A percentile compares a stretch with the other conserved stretches of the same genome.
Conservation (phyloP, 2,797 vertebrate species). For the Alectoris magna region DNA sequence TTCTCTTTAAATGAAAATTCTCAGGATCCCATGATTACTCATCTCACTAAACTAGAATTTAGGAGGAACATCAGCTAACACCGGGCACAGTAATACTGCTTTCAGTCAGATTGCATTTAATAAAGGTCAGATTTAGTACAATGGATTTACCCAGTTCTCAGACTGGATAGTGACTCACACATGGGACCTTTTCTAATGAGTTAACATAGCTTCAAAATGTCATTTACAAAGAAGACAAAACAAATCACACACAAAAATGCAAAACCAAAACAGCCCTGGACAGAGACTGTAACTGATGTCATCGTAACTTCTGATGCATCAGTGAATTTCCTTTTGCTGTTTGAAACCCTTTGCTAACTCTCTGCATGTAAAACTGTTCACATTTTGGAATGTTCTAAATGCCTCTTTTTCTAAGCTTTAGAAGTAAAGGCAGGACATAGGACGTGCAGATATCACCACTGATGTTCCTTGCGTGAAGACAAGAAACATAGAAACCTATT, state of each 20-base stretch:
- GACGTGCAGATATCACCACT: not conserved
- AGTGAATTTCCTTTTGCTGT: not conserved
- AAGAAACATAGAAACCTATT: not conserved
- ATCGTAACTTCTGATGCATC: not conserved
- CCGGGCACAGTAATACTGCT: not conserved
- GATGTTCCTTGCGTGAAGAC: not conserved
- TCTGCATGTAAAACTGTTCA: not conserved
- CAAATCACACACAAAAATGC: rapidly evolving
- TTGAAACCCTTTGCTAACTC: not conserved
- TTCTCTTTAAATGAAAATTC: not conserved
- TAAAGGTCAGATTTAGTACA: not conserved
- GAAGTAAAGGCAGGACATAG: not conserved
- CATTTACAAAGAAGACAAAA: not conserved
- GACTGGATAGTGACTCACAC: rapidly evolving
- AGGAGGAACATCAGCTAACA: not conserved
- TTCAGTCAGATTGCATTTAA: not conserved
- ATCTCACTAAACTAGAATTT: not conserved
- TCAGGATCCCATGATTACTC: not conserved
- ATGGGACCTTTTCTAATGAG: not conserved
- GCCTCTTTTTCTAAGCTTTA: not conserved
- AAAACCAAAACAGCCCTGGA: not conserved
- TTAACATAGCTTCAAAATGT: not conserved
- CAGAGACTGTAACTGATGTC: not conserved
- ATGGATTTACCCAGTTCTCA: not conserved
- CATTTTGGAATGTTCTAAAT: not conserved